Percentiles rank a stretch among this genome's conserved stretches.
Conservation (phyloP, 1,140 invertebrate genomes). For the Mizuhopecten yessoensis region DNA sequence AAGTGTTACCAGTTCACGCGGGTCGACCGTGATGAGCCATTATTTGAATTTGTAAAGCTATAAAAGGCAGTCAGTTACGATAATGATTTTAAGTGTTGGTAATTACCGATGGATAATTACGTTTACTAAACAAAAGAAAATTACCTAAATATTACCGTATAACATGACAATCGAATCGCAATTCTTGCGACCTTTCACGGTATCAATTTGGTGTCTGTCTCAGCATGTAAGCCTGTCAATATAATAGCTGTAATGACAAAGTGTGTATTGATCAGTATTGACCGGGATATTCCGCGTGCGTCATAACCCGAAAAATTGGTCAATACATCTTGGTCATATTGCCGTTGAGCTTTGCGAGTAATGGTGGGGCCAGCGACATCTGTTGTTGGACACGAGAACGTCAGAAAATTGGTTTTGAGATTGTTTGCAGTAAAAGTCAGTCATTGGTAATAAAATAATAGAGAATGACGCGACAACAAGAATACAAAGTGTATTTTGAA, state of each 20-base stretch:
- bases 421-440: neutral
- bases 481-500: no score
- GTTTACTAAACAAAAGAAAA: neutral
- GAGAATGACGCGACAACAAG: no score
- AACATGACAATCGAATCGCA: neutral
- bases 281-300: neutral
- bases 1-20: neutral
- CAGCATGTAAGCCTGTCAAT: neutral
- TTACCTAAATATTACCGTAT: neutral
- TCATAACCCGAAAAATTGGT: neutral
- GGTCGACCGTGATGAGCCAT: neutral
- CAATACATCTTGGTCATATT: neutral
- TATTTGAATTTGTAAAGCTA: neutral
- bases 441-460: neutral
- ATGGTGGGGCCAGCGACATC: neutral
- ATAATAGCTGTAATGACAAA: slow-evolving; percentile 24
- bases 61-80: neutral
- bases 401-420: neutral
- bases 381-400: neutral
- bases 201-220: neutral
- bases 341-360: neutral
- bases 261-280: neutral
- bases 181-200: neutral
- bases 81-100: slow-evolving; percentile 17
- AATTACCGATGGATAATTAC: neutral